These are phyloP conservation scores for Rhea pennata DNA, from an alignment of 2,113 vertebrate genomes.

Conservation along the genomic window DNA sequence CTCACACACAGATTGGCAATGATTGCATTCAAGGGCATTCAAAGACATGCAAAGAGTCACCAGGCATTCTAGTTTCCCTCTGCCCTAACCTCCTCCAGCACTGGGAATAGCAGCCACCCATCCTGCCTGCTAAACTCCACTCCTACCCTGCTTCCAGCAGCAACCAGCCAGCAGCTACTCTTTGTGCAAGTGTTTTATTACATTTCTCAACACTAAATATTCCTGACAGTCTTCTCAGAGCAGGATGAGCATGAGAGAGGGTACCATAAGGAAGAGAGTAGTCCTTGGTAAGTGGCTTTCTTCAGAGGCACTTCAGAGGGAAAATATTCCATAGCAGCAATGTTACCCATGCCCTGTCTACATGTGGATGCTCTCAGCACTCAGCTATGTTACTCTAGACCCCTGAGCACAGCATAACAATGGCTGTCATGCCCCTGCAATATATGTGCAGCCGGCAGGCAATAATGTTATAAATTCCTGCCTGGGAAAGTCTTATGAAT, in stretches of 20 bases:
- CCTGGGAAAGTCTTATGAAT: neutral
- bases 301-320: neutral
- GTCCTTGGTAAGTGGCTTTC: neutral
- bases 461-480: neutral
- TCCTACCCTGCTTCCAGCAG: neutral
- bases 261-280: neutral
- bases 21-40: neutral
- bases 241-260: neutral
- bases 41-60: neutral
- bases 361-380: neutral
- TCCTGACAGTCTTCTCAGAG: neutral
- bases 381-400: neutral
- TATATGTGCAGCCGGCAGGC: neutral
- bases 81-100: neutral
- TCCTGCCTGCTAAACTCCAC: neutral
- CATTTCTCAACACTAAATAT: neutral
- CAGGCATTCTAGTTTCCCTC: neutral
- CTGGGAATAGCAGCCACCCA: neutral
- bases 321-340: neutral
- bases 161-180: neutral
- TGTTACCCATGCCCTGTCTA: neutral
- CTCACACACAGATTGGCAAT: neutral
- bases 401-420: neutral
- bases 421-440: neutral
- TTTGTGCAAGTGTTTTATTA: neutral